Base-by-base conservation (phyloP, 2,888 invertebrate genomes). In the Polydesmus complanatus region DNA sequence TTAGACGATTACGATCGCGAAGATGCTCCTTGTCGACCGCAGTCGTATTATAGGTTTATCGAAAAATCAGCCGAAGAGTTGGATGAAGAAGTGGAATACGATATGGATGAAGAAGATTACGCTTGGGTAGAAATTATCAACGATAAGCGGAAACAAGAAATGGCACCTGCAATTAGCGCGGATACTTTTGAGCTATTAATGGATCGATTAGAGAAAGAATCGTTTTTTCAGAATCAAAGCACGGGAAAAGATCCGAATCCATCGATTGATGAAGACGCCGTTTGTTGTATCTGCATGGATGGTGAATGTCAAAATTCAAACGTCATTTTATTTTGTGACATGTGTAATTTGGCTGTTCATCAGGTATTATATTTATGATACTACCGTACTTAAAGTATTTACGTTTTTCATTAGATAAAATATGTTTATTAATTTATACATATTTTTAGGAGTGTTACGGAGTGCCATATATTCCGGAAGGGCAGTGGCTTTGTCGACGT, bases 291-390 rank as follows among this genome's bases (percentile, higher is more conserved):
- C 68, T 98, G 98, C 73, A 88, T 92, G 84, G 97, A 98, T 70
- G 97, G 96, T 1, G 97, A 97, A 73, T 97, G 96, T 73, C 92
- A 96, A 74, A 97, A 97, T 75, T 92, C 92, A 58, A 98, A 98
- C 74, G 96, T 95, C 54, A 98, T 98, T 67, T 79, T 98, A 57
- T 98, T 98, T 77, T 98, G 98, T 78, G 98, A 98, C 78, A 95
- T 97, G 94, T 98, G 98, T 75, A 97, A 98, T 76, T 78, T 98
- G 66, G 95, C 98, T 26, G 97, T 98, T 18, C 98, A 98, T 75
- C 98, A 96, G 70, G 77, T 76, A 62, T 58, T 64, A 54, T 52
- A 5, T 21, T 61, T 58, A 57, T 8, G 8, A 37, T n/a, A n/a
- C 22, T 25, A 18, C 21, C 18, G 19, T 5, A 47, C 52, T 22